Conservation (phyloP, 2,888 invertebrate species). For the Icerya purchasi region DNA sequence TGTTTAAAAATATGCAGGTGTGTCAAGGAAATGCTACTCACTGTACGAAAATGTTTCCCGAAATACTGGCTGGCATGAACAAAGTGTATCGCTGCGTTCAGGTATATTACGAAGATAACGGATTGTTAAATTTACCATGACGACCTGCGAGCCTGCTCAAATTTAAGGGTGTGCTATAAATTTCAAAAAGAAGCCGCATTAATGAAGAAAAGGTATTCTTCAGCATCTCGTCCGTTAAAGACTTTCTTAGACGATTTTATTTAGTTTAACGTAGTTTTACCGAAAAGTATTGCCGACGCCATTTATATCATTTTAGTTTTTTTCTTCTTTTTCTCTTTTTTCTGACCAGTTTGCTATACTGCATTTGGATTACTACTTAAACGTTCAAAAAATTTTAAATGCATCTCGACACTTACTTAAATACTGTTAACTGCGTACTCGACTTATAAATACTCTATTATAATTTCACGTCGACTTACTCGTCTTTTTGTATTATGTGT, state of each 20-base stretch:
- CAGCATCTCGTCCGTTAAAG: too few species aligned
- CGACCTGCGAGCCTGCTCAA: conserved; percentile 6
- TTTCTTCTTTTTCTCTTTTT: too few species aligned
- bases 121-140: conserved; percentile 8
- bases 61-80: conserved; percentile 4
- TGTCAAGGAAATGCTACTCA: conserved; percentile 4
- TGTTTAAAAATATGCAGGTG: conserved; percentile 2
- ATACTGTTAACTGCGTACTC: conserved; percentile 6
- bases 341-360: too few species aligned
- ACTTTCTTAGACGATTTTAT: neutral
- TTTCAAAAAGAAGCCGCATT: too few species aligned
- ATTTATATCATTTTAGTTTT: neutral
- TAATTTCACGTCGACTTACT: too few species aligned
- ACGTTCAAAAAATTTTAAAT: too few species aligned
- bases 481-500: too few species aligned
- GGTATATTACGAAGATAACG: conserved; percentile 5
- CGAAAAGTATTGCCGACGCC: neutral
- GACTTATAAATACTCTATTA: neutral
- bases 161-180: neutral
- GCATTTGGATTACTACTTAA: too few species aligned
- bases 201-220: too few species aligned
- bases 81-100: conserved; percentile 9
- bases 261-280: neutral
- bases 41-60: conserved; percentile 6
- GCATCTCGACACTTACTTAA: too few species aligned